phyloP scores from a whole-genome alignment of 2,888 invertebrate genomes.

The Andrena fulva region DNA sequence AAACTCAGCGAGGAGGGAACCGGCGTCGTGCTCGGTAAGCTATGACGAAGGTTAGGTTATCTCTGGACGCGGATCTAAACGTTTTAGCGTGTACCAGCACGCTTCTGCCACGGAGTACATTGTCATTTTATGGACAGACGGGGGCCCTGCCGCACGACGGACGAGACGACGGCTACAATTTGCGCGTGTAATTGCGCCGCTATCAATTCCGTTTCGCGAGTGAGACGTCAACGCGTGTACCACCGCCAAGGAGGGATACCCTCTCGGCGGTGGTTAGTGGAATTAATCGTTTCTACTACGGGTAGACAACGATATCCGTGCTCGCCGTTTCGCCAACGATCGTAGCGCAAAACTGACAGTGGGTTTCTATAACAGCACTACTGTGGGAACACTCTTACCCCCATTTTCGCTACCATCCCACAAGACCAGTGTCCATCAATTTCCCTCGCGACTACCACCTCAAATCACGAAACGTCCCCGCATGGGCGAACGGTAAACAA shows the following conservation, averaged over 20 bases:
- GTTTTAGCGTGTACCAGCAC: constrained; percentile 78
- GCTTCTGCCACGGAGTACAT: constrained; percentile 65
- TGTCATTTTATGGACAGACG: constrained; percentile 72
- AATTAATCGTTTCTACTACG: neutral
- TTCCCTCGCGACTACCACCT: neutral
- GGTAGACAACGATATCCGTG: no score
- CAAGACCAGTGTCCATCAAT: neutral
- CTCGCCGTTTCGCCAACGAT: no score
- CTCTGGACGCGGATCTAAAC: constrained; percentile 81
- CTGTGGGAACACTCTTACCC: no score
- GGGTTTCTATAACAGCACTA: no score
- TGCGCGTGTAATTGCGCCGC: constrained; percentile 73
- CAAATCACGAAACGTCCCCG: neutral
- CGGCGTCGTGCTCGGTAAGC: constrained; percentile 83
- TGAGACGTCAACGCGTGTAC: constrained; percentile 51
- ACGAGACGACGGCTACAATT: constrained; percentile 68
- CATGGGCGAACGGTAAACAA: constrained; percentile 48
- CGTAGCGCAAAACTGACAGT: no score
- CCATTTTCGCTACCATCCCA: no score
- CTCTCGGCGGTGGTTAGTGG: neutral
- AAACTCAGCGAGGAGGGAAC: constrained; percentile 47
- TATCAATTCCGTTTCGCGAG: constrained; percentile 70
- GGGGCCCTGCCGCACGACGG: constrained; percentile 48
- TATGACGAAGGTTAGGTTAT: constrained; percentile 84
- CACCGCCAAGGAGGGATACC: neutral